Conservation (phyloP, 2,888 invertebrate species). For the Pemphredon lugubris region DNA sequence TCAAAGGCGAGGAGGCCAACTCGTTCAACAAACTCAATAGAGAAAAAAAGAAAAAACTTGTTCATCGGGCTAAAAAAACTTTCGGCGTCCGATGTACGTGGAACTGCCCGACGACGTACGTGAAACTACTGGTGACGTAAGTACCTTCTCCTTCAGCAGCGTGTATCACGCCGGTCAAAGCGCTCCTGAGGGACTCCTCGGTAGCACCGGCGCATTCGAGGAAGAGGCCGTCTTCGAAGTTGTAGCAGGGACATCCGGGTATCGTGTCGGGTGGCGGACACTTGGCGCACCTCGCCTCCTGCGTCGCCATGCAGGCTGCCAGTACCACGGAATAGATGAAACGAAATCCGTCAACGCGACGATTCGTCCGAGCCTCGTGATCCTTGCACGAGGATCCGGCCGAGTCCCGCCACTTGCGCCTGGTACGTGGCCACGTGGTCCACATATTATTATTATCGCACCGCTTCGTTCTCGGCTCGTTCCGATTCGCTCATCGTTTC, state of each 20-base stretch:
- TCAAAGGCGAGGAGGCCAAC: too few species aligned
- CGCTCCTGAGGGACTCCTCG: constrained; percentile 87
- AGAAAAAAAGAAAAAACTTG: too few species aligned
- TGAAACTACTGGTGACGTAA: too few species aligned
- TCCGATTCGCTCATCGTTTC: constrained; percentile 69
- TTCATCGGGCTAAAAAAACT: too few species aligned
- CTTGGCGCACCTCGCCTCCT: constrained; percentile 79
- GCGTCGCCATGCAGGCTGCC: constrained; percentile 73
- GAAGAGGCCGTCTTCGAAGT: constrained; percentile 94
- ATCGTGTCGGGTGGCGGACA: constrained; percentile 90
- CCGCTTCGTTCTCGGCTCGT: constrained; percentile 63
- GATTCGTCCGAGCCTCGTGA: constrained; percentile 49
- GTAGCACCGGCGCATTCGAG: constrained; percentile 94
- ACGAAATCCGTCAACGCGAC: constrained; percentile 60
- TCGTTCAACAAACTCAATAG: too few species aligned
- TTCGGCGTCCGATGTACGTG: too few species aligned
- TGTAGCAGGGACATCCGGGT: constrained; percentile 94
- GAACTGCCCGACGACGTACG: too few species aligned
- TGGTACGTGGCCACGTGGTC: constrained; percentile 77
- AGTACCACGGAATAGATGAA: constrained; percentile 71
- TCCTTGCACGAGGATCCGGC: constrained; percentile 49
- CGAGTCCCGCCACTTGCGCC: constrained; percentile 76
- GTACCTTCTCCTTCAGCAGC: constrained; percentile 82
- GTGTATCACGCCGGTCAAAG: constrained; percentile 84
- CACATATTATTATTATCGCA: constrained; percentile 77